These are phyloP conservation scores for Cephonodes hylas DNA, from an alignment of 2,888 invertebrate genomes.

Conservation along the genomic window DNA sequence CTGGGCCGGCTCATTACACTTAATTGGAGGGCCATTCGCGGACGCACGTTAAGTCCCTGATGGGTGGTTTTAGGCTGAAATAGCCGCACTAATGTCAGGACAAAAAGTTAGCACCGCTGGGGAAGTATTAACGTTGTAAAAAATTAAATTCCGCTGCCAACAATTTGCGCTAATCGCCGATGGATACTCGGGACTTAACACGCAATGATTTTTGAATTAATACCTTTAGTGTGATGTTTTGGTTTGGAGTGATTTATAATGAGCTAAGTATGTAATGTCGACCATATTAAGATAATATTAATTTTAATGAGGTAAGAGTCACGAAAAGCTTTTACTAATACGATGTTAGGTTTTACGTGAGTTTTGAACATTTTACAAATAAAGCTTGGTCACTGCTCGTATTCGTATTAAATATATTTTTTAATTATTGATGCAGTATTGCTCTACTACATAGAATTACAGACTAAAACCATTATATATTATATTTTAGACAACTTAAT, in stretches of 20 bases:
- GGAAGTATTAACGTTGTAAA: conserved; percentile 38
- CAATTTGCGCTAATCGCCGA: not conserved
- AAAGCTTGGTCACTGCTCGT: not conserved
- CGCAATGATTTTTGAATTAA: not conserved
- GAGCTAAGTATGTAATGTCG: not conserved
- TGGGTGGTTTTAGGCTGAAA: conserved; percentile 62
- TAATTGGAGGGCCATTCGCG: conserved; percentile 79
- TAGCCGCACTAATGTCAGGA: conserved; percentile 54
- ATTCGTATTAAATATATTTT: no score
- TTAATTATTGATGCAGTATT: no score
- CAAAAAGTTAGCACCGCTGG: conserved; percentile 56
- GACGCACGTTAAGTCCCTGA: conserved; percentile 61
- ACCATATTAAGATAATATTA: not conserved
- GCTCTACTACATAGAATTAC: no score
- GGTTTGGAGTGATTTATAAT: not conserved
- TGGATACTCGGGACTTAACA: not conserved
- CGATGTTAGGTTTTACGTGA: not conserved
- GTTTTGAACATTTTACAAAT: not conserved
- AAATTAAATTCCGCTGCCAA: conserved; percentile 28
- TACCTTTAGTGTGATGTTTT: not conserved
- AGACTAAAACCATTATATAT: no score
- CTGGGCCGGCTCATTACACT: conserved; percentile 72
- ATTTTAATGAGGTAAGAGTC: no score
- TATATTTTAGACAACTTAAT: no score
- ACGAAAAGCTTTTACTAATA: no score